Percentiles rank a stretch among this genome's conserved stretches.
These are phyloP conservation scores for Ricordea florida DNA, from an alignment of 92 coral and sea anemone genomes.

Conservation along the genomic window DNA sequence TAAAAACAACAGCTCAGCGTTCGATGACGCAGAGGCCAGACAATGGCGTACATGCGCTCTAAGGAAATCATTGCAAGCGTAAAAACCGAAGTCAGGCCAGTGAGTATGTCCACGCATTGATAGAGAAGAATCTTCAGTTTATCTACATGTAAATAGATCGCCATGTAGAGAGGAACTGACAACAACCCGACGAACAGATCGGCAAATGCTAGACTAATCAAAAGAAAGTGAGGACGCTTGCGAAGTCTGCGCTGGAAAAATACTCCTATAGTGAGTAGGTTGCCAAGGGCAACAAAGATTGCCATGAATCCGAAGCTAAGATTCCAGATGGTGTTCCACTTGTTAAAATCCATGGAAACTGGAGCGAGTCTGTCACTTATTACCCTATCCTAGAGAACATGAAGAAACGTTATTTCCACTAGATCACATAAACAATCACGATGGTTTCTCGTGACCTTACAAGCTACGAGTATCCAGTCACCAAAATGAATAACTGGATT, in stretches of 20 bases:
- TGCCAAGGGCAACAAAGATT: neutral
- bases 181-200: conserved; percentile 1
- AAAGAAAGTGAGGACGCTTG: neutral
- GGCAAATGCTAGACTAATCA: conserved; percentile 7
- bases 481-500: no score
- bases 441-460: no score
- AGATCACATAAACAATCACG: no score
- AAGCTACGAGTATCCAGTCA: no score
- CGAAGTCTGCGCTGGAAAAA: neutral
- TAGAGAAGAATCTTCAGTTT: neutral
- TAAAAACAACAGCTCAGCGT: no score
- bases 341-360: no score
- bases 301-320: neutral
- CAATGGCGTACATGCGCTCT: conserved; percentile 27
- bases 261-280: neutral
- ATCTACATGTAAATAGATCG: neutral
- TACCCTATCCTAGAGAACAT: no score
- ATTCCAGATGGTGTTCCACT: neutral
- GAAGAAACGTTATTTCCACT: no score
- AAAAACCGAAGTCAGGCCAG: neutral
- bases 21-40: conserved; percentile 35
- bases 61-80: conserved; percentile 17
- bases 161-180: neutral
- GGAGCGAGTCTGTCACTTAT: no score
- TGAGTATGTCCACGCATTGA: neutral